phyloP scores from a whole-genome alignment of 2,797 vertebrate genomes.

The Mus minutoides region DNA sequence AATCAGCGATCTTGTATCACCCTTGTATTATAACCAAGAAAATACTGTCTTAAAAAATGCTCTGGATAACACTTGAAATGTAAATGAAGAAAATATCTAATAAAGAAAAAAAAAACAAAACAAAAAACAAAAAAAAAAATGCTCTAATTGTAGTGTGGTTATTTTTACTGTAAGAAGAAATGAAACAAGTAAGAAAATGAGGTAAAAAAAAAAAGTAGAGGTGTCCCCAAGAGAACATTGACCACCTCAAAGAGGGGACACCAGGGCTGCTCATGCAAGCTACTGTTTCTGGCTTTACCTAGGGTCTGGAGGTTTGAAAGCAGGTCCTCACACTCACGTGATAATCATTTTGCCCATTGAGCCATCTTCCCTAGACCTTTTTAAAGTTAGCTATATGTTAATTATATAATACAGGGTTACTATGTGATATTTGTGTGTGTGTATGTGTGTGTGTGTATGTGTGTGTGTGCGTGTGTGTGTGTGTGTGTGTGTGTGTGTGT shows the following conservation, averaged over 20 bases:
- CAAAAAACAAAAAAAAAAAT: too few relatives aligned
- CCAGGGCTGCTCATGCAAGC: not conserved
- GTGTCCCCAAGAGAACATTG: not conserved
- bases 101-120: too few relatives aligned
- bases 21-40: slow-evolving; percentile 42
- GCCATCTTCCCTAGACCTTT: not conserved
- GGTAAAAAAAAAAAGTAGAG: not conserved
- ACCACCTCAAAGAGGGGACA: not conserved
- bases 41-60: not conserved
- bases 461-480: not conserved
- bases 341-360: not conserved
- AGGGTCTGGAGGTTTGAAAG: not conserved
- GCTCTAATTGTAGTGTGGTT: not conserved
- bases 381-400: not conserved
- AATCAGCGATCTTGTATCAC: not conserved
- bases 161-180: not conserved
- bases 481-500: not conserved
- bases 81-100: too few relatives aligned
- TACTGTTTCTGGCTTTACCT: not conserved
- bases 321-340: too few relatives aligned
- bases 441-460: not conserved
- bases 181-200: not conserved
- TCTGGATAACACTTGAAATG: too few relatives aligned
- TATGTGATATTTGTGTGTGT: not conserved
- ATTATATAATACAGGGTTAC: not conserved